phyloP scores from a whole-genome alignment of 2,113 vertebrate species.

The Cephalopterus ornatus region DNA sequence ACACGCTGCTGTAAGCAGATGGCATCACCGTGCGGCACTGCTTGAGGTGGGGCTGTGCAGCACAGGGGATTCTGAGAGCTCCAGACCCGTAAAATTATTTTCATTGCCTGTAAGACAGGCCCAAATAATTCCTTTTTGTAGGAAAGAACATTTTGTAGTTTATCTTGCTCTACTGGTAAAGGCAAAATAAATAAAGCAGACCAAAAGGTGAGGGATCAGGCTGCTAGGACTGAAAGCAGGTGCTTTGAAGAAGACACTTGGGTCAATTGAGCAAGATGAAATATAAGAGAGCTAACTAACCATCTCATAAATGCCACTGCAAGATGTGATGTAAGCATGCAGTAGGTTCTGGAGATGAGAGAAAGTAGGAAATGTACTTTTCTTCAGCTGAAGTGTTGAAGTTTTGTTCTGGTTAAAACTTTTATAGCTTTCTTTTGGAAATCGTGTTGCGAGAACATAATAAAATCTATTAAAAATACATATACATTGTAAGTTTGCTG shows the following conservation, averaged over 20 bases:
- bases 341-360: not conserved
- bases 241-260: not conserved
- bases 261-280: not conserved
- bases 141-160: not conserved
- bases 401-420: not conserved
- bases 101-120: not conserved
- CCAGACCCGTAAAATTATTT: not conserved
- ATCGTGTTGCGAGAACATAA: not conserved
- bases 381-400: not conserved
- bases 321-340: not conserved
- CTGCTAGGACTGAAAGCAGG: not conserved
- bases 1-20: not conserved
- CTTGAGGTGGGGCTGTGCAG: rapidly evolving
- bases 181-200: not conserved
- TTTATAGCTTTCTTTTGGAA: not conserved
- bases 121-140: not conserved
- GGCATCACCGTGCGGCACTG: rapidly evolving
- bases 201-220: not conserved
- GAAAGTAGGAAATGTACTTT: not conserved
- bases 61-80: not conserved
- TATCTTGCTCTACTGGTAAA: not conserved
- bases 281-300: not conserved
- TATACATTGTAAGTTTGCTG: not conserved
- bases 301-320: not conserved
- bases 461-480: not conserved